Evolutionary conservation across 2,888 invertebrate species (phyloP).

Genomic region (Ochlodes sylvanus): DNA sequence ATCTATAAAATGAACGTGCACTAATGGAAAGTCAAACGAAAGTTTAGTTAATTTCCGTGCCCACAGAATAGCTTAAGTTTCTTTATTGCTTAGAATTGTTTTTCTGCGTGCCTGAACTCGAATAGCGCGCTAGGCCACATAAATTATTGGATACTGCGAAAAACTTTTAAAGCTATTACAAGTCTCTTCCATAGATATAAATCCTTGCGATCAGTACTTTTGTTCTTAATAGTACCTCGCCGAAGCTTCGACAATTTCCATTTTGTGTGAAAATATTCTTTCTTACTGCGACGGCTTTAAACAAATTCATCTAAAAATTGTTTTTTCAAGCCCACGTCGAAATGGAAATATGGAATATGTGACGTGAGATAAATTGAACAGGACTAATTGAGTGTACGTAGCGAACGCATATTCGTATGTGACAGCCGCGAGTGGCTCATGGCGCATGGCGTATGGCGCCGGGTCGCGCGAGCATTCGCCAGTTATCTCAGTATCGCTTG

Average conservation of each 20-base stretch:
- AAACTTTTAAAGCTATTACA: conserved; percentile 64
- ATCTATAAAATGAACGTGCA: neutral
- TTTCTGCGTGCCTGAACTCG: conserved; percentile 63
- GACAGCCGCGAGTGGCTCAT: conserved; percentile 61
- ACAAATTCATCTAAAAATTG: conserved; percentile 46
- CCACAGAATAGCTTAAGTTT: conserved; percentile 59
- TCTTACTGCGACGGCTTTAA: conserved; percentile 14
- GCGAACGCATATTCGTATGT: conserved; percentile 62
- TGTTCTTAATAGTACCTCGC: conserved; percentile 43
- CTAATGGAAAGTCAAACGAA: conserved; percentile 12
- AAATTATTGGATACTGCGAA: conserved; percentile 61
- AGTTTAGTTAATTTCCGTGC: conserved; percentile 29
- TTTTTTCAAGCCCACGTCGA: conserved; percentile 52
- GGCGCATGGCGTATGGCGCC: conserved; percentile 52
- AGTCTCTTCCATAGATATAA: conserved; percentile 59
- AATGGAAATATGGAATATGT: conserved; percentile 40
- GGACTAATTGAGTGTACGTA: conserved; percentile 63
- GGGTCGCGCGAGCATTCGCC: conserved; percentile 58
- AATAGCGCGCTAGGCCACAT: conserved; percentile 56
- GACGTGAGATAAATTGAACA: conserved; percentile 58
- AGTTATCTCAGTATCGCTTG: conserved; percentile 77
- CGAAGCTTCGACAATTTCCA: conserved; percentile 18
- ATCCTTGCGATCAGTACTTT: conserved; percentile 49
- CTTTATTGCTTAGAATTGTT: conserved; percentile 61
- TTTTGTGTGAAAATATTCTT: conserved; percentile 16